Percentiles rank a stretch among this genome's conserved stretches.
Evolutionary conservation across 1,140 invertebrate genomes (phyloP).

Genomic region (Drosophila gunungcola): DNA sequence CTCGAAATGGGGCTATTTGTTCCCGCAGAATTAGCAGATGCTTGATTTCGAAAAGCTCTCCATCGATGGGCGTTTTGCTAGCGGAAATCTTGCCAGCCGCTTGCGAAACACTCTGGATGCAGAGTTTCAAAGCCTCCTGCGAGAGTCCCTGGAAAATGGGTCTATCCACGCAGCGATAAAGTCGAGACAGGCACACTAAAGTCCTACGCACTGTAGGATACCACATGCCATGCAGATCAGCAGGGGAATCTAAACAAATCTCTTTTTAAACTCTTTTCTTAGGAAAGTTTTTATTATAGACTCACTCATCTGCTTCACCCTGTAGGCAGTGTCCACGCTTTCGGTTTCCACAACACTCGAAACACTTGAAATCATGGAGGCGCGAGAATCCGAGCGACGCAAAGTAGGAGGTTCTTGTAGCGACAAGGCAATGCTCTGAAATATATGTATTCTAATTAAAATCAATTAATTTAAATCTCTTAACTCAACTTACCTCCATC

Average conservation of each 20-base stretch:
- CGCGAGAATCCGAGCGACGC: conserved; percentile 88
- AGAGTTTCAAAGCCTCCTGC: conserved; percentile 96
- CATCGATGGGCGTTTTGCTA: conserved; percentile 92
- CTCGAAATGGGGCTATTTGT: conserved; percentile 99
- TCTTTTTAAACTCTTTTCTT: not conserved
- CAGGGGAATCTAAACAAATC: conserved; percentile 89
- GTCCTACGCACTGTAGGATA: conserved; percentile 98
- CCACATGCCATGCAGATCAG: conserved; percentile 99
- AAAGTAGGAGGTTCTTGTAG: conserved; percentile 88
- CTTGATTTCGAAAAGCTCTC: conserved; percentile 98
- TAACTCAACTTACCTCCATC: conserved; percentile 90
- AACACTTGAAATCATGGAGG: conserved; percentile 88
- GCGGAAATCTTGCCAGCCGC: conserved; percentile 90
- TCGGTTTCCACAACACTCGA: conserved; percentile 85
- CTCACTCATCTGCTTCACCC: conserved; percentile 75
- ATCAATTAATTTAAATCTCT: not conserved
- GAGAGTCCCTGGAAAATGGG: conserved; percentile 98
- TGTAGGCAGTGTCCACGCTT: conserved; percentile 74
- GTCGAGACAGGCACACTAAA: conserved; percentile 96
- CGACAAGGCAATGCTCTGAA: conserved; percentile 90
- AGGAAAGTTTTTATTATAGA: fast-evolving
- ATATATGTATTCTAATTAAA: conserved; percentile 8
- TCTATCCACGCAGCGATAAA: conserved; percentile 97
- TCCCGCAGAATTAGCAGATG: conserved; percentile 98
- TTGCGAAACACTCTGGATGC: conserved; percentile 94